Evolutionary conservation across 2,797 vertebrate species (phyloP).

Genomic region (Mycteria americana): DNA sequence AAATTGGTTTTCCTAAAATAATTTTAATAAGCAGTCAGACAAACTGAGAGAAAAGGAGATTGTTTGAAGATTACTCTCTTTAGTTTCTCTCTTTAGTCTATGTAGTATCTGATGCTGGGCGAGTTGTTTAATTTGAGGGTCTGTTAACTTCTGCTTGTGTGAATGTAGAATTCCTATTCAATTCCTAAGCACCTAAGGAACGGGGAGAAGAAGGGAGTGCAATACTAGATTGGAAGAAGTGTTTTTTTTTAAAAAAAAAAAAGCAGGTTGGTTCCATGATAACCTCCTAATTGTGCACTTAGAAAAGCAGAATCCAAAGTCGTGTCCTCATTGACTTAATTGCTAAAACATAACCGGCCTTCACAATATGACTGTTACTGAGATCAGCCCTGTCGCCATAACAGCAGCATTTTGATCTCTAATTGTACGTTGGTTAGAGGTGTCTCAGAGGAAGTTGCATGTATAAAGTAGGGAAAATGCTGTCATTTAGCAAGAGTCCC

Average conservation of each 20-base stretch:
- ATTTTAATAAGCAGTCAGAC: neutral
- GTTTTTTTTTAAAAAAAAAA: fast-evolving
- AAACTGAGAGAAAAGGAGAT: neutral
- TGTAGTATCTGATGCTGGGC: neutral
- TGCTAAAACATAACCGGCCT: neutral
- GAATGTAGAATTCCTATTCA: neutral
- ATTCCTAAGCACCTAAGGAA: neutral
- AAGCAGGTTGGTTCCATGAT: neutral
- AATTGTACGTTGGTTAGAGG: neutral
- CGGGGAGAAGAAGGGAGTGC: neutral
- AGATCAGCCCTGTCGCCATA: neutral
- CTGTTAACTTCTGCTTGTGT: neutral
- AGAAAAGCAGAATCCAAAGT: neutral
- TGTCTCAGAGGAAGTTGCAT: neutral
- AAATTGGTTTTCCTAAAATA: neutral
- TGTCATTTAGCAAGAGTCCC: neutral
- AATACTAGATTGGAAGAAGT: neutral
- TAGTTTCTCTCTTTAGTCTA: neutral
- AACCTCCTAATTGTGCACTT: neutral
- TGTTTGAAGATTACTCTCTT: neutral
- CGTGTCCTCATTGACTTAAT: neutral
- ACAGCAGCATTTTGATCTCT: slow-evolving; percentile 14
- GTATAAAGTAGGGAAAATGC: neutral
- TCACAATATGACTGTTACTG: neutral
- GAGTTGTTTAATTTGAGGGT: neutral